Evolutionary conservation across 2,888 invertebrate genomes (phyloP).

Genomic region (Diadegma fenestrale): DNA sequence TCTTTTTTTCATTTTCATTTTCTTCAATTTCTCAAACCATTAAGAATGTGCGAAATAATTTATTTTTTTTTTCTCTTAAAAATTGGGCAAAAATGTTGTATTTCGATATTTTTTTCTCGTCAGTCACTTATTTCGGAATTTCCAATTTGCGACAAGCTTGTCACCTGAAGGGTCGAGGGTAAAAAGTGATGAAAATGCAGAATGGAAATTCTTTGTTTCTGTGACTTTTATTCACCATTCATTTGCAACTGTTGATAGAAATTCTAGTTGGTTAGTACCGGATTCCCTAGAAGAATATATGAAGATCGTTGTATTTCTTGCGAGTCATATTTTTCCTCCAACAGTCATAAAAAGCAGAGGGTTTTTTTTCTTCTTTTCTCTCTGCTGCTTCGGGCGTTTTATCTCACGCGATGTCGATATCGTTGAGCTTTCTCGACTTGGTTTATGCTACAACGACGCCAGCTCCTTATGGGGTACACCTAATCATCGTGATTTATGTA

Average conservation of each 20-base stretch:
- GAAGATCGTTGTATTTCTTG: not conserved
- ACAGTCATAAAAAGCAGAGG: conserved; percentile 26
- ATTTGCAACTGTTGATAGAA: not conserved
- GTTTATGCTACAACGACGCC: conserved; percentile 30
- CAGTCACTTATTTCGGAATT: not conserved
- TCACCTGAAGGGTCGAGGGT: not conserved
- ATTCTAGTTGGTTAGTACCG: not conserved
- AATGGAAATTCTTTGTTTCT: not conserved
- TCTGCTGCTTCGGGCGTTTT: not conserved
- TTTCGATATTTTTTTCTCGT: too few species aligned
- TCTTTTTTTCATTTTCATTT: not conserved
- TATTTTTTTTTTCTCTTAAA: not conserved
- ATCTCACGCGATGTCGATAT: conserved; percentile 15
- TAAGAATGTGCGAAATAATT: too few species aligned
- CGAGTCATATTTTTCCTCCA: conserved; percentile 1
- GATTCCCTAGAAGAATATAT: not conserved
- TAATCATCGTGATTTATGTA: conserved; percentile 32
- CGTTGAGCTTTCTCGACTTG: conserved; percentile 2
- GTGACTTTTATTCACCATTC: not conserved
- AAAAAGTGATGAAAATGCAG: not conserved
- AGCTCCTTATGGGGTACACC: conserved; percentile 52
- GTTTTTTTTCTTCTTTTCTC: conserved; percentile 36
- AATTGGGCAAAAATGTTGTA: too few species aligned
- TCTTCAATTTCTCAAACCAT: too few species aligned
- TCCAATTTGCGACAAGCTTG: not conserved